Conservation (phyloP, 30 jellyfish, hydroid and myxozoan genomes). For the Pseudorhiza aurosa region DNA sequence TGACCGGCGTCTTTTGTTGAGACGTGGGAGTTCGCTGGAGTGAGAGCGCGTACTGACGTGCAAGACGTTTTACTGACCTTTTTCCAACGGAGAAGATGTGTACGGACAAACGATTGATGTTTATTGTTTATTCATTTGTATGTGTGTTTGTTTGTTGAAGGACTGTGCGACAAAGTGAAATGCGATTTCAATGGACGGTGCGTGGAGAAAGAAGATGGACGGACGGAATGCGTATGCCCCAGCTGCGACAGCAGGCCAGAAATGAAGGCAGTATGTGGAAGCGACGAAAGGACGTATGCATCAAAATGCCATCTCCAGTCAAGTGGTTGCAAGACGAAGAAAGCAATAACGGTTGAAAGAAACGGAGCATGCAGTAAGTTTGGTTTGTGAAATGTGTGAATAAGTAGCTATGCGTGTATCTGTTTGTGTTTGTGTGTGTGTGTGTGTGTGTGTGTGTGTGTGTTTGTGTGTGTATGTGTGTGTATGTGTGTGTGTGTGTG, state of each 20-base stretch:
- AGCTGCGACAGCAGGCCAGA: not conserved
- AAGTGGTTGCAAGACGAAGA: slow-evolving; percentile 27
- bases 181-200: slow-evolving; percentile 58
- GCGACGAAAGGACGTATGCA: slow-evolving; percentile 77
- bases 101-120: no score
- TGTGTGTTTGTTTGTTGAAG: slow-evolving; percentile 45
- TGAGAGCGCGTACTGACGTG: no score
- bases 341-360: slow-evolving; percentile 17
- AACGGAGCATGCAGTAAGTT: slow-evolving; percentile 39
- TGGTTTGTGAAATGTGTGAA: not conserved
- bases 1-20: no score
- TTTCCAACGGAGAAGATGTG: no score
- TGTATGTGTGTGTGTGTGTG: no score
- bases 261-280: slow-evolving; percentile 66
- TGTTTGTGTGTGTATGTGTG: no score
- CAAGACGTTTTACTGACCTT: no score
- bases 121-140: no score
- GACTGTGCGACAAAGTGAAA: slow-evolving; percentile 25
- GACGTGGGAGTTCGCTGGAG: no score
- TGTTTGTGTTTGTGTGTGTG: no score
- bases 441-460: no score
- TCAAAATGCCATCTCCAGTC: slow-evolving; percentile 53
- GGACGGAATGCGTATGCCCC: slow-evolving; percentile 61
- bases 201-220: slow-evolving; percentile 7
- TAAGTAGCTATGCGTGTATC: no score